phyloP scores from a whole-genome alignment of 2,113 vertebrate genomes.

The Rafetus swinhoei region DNA sequence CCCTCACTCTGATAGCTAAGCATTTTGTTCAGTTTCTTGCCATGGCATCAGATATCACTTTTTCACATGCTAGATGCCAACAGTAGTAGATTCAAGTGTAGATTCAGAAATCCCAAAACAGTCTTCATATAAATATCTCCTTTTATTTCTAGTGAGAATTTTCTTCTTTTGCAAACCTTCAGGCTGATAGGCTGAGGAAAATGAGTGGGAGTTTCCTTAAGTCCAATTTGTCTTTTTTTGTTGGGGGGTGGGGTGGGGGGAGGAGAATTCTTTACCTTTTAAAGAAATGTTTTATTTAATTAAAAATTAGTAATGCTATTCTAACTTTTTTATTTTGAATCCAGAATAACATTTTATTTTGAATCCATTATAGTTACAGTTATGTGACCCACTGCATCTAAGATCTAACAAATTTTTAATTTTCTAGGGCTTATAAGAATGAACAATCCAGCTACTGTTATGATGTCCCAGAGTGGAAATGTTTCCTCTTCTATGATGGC shows the following conservation, averaged over 20 bases:
- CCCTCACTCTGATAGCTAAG: neutral
- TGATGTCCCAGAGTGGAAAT: constrained; percentile 89
- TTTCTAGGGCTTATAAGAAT: constrained; percentile 86
- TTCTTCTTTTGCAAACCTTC: neutral
- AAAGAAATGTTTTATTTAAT: neutral
- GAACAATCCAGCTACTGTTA: constrained; percentile 86
- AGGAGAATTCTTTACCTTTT: neutral
- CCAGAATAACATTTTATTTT: too few species aligned
- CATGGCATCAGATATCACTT: neutral
- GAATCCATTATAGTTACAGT: neutral
- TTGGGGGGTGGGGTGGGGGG: too few species aligned
- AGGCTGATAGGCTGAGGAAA: neutral
- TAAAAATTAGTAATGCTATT: neutral
- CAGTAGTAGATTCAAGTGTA: neutral
- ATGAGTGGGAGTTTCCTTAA: neutral
- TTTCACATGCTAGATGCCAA: neutral
- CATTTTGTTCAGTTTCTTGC: neutral
- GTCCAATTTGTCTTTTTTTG: neutral
- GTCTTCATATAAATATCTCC: neutral
- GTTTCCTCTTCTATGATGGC: constrained; percentile 87
- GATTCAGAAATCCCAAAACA: neutral
- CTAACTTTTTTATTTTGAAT: neutral
- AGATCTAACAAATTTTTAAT: constrained; percentile 3
- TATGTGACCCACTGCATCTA: neutral
- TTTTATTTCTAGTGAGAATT: neutral